Base-by-base conservation (phyloP, 2,888 invertebrate species). In the Lithosia quadra region DNA sequence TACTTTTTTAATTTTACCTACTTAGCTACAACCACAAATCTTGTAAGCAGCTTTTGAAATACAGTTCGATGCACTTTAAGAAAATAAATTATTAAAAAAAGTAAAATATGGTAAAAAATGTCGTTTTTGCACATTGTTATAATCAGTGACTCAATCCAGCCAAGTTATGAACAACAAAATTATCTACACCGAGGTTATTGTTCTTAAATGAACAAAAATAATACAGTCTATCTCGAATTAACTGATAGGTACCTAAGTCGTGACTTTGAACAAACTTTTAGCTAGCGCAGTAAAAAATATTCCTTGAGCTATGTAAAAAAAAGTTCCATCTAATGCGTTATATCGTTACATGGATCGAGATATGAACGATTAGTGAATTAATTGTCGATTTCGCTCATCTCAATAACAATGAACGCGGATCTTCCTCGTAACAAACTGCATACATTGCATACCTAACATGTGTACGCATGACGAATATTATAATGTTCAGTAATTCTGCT, bases 211-310 rank as follows among this genome's bases (percentile, higher is more conserved):
- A 66, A 60, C 39, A 60, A 60, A 24, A 36, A 10, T 10, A 60
- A 60, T 39, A 60, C 24, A 22, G 22, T 39, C 4, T 18, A 24
- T 39, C 18, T 39, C 22, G 36, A 36, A 22, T 22, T 36, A 36
- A 15, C 60, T 39, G 24, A 60, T 15, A 58, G 63, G 58, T 34
- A n/a, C n/a, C n/a, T n/a, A 62, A 70, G 64, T 77, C 77, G 67
- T 77, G 79, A 71, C 73, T 79, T 21, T 1, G 2, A 43, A 18
- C 24, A 18, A 49, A 24, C 28, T 43, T 28, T 62, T 62, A 49
- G 43, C 43, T 10, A n/a, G 18, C 1, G 8, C n/a, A 49, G 43
- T 43, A 49, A 49, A 49, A 49, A 49, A 49, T 49, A 49, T 49
- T 49, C 9, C 49, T 49, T 8, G 18, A n/a, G n/a, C 0, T 1